Conservation (phyloP, 2,797 vertebrate species). For the Rousettus madagascariensis region DNA sequence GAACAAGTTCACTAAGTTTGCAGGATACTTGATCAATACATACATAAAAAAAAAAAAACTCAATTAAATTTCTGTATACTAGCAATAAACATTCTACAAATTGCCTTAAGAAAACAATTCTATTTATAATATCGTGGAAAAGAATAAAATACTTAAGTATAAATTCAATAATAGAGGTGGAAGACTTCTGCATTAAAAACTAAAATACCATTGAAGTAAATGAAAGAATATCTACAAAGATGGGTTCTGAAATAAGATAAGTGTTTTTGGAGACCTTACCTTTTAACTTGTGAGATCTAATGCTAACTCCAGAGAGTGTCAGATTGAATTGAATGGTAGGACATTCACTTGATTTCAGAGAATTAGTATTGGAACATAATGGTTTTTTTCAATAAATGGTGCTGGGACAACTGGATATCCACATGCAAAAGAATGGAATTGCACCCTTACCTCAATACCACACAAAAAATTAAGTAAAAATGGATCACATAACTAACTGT, state of each 20-base stretch:
- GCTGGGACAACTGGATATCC: background rate
- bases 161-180: background rate
- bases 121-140: background rate
- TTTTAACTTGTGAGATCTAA: background rate
- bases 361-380: background rate
- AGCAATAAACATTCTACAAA: background rate
- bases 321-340: background rate
- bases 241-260: background rate
- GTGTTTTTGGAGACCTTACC: background rate
- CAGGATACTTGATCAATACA: background rate
- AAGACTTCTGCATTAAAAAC: background rate
- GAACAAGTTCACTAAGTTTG: background rate
- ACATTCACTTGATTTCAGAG: background rate
- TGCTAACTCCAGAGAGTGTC: background rate
- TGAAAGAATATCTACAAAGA: background rate
- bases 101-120: background rate
- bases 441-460: background rate
- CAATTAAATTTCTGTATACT: background rate
- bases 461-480: background rate
- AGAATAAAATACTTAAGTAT: background rate
- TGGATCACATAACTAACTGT: background rate
- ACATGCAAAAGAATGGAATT: background rate
- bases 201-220: background rate
- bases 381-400: background rate
- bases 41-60: background rate